Base-by-base conservation (phyloP, 2,888 invertebrate species). In the Troides aeacus region DNA sequence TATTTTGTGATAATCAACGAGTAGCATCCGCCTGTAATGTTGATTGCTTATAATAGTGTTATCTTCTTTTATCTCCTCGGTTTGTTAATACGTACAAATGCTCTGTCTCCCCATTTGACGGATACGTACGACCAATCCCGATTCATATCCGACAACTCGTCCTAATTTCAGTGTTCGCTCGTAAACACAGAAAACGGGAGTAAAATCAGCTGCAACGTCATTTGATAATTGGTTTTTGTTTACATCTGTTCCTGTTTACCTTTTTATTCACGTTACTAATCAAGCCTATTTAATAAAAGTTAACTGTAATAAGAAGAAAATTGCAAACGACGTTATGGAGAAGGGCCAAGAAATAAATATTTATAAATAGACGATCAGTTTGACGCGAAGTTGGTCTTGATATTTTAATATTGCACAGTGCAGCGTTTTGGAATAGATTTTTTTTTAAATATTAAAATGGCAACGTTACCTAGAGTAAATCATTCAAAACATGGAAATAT, bases 381-480 rank as follows among this genome's bases (percentile, higher is more conserved):
- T 74, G 76, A 69, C 74, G 79, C 74, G 77, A 71, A 77, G 74
- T 75, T 74, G 71, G 73, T 73, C 62, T 74, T 74, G 73, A 71
- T 73, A 72, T 71, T 77, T 77, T 78, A 75, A 73, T 73, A 71
- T 50, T 50, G 70, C 64, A 64, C 59, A 69, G 69, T 72, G 71
- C 60, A 72, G 67, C 60, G 69, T 39, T 68, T 62, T 42, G 60
- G 70, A 69, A 70, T 69, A 64, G 70, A 42, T 71, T 73, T 68
- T 71, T 72, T 65, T 73, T 73, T 70, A 59, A 59, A 8, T 65
- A n/a, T 68, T 71, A 80, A 76, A 78, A 92, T 92, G 92, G 92
- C 92, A 79, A 92, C 92, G 74, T 87, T 92, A 79, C 92, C 92
- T 30, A 84, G 92, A 75, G 86, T 86, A 81, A 87, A 88, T 77